Evolutionary conservation across 2,113 vertebrate species (phyloP), one percentile per base, ranked within the genome.

Genomic region (Phalacrocorax carbo): DNA sequence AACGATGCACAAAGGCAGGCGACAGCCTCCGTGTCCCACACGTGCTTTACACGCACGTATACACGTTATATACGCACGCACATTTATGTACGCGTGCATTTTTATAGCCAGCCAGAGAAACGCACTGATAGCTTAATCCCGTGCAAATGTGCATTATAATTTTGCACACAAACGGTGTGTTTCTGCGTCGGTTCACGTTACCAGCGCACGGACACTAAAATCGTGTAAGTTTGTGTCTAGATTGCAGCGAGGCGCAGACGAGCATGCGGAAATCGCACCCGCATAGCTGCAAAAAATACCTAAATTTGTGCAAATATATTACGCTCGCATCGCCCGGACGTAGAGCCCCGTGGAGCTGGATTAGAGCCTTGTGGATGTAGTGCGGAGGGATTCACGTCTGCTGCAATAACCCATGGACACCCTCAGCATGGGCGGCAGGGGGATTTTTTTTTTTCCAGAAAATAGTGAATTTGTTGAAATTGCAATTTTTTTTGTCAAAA

Each of bases 271-370:
- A 89, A 51, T 32, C 1, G 38, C 26, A 3, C 30, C 25, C 42
- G 0, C 10, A 0, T 1, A 8, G 23, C 2, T 2, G 34, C 16
- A 6, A 2, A 2, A 48, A 60, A 61, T 44, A 5, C 5, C 4
- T 2, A 3, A 2, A 46, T 12, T 9, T 5, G 15, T 16, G 29
- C 14, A 18, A 66, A 54, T 27, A 4, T 2, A 2, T 7, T 4
- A 1, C 0, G 34, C 2, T 11, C 2, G 5, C 16, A 2, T 2
- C 2, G 6, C 10, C 23, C 9, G 1, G 4, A 6, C 2, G 7
- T 4, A 3, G 22, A 34, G n/a, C 57, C 14, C 57, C 2, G 48
- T 6, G 1, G n/a, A 11, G 42, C 51, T 25, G 44, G 9, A 2
- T n/a, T 23, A 5, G 23, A 65, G 76, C 68, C 42, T 30, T 1